Evolutionary conservation across 1,140 invertebrate genomes (phyloP).

Genomic region (Asbolus verrucosus): DNA sequence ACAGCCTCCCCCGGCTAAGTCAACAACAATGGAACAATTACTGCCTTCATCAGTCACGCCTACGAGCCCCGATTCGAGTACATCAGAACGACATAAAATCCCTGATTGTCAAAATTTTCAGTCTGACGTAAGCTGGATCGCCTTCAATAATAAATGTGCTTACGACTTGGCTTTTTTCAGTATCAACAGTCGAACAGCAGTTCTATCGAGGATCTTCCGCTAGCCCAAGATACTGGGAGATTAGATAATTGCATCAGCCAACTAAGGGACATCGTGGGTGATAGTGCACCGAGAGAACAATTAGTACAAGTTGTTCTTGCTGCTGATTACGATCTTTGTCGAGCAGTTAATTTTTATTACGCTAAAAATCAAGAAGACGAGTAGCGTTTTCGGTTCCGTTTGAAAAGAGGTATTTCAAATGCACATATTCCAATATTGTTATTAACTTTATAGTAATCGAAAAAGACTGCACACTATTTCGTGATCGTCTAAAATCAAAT

Average conservation of each 20-base stretch:
- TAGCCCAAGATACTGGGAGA: conserved; percentile 60
- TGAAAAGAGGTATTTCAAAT: neutral
- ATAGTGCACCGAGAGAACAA: conserved; percentile 66
- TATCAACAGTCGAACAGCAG: conserved; percentile 50
- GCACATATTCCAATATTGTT: conserved; percentile 22
- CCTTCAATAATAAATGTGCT: too few species aligned
- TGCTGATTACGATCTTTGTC: conserved; percentile 72
- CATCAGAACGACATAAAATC: conserved; percentile 43
- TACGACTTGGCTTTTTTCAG: conserved; percentile 37
- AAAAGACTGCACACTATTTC: conserved; percentile 35
- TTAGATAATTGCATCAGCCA: conserved; percentile 68
- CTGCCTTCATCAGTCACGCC: conserved; percentile 40
- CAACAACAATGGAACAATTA: conserved; percentile 44
- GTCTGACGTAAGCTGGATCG: conserved; percentile 14
- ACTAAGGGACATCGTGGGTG: conserved; percentile 69
- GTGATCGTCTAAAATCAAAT: conserved; percentile 36
- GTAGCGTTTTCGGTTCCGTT: conserved; percentile 22
- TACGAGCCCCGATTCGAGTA: conserved; percentile 41
- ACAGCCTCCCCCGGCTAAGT: conserved; percentile 53
- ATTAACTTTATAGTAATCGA: conserved; percentile 25
- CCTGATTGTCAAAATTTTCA: conserved; percentile 37
- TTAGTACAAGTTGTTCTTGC: conserved; percentile 69
- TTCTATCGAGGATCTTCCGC: conserved; percentile 58
- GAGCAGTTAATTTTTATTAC: conserved; percentile 72
- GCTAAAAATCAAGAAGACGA: conserved; percentile 47